A percentile compares a stretch with the other conserved stretches of the same genome.
Evolutionary conservation across 2,113 vertebrate species (phyloP).

Genomic region (Illadopsis cleaveri): DNA sequence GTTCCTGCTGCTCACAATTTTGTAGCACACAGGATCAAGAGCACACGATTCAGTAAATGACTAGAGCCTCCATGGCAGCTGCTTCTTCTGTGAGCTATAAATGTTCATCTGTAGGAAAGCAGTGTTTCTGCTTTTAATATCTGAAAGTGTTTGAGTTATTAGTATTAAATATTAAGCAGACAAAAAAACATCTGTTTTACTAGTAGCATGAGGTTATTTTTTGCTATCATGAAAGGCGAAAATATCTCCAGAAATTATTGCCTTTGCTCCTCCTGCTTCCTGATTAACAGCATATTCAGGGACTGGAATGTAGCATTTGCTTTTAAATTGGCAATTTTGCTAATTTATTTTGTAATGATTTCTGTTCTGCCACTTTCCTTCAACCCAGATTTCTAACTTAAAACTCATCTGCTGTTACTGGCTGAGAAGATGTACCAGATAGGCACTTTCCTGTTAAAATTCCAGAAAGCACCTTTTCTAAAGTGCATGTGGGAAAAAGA

Average conservation of each 20-base stretch:
- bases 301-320: slow-evolving; percentile 7
- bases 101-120: background rate
- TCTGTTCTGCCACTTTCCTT: background rate
- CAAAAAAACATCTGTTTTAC: background rate
- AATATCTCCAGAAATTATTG: slow-evolving; percentile 39
- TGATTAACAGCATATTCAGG: slow-evolving; percentile 21
- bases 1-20: background rate
- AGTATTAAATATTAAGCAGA: slow-evolving; percentile 2
- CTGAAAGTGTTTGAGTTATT: background rate
- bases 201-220: slow-evolving; percentile 44
- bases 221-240: background rate
- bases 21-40: background rate
- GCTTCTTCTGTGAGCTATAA: slow-evolving; percentile 1
- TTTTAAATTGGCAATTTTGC: background rate
- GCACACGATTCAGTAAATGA: background rate
- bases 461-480: background rate
- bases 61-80: background rate
- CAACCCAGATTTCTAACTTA: background rate
- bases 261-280: slow-evolving; percentile 19
- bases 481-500: background rate
- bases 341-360: slow-evolving; percentile 13
- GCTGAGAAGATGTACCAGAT: background rate
- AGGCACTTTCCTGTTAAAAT: background rate
- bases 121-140: background rate
- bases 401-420: background rate